Conservation (phyloP, 2,888 invertebrate genomes). For the Temnothorax unifasciatus region DNA sequence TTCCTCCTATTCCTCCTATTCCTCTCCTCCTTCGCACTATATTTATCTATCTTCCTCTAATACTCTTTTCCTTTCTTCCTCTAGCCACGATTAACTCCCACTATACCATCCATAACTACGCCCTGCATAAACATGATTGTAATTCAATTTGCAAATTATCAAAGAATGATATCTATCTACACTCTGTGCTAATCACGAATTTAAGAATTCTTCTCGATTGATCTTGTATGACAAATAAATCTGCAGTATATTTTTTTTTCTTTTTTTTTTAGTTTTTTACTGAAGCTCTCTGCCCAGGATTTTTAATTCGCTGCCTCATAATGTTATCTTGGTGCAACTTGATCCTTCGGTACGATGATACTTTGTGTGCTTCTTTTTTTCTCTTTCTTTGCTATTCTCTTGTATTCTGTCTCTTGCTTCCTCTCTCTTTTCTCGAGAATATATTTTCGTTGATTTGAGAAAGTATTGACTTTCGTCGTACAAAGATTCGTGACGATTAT, state of each 20-base stretch:
- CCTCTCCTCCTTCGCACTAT: background rate
- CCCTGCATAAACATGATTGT: slow-evolving; percentile 5
- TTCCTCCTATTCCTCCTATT: background rate
- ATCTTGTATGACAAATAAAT: background rate
- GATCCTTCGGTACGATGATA: slow-evolving; percentile 14
- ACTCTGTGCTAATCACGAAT: background rate
- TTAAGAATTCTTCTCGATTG: slow-evolving; percentile 6
- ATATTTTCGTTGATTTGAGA: slow-evolving; percentile 58
- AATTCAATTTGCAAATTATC: slow-evolving; percentile 17
- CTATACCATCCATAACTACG: slow-evolving; percentile 11
- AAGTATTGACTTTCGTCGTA: slow-evolving; percentile 48
- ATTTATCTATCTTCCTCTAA: slow-evolving; percentile 13
- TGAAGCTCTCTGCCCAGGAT: background rate
- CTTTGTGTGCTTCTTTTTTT: slow-evolving; percentile 1
- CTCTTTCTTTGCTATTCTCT: slow-evolving; percentile 6
- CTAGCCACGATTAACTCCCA: slow-evolving; percentile 11
- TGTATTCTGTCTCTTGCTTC: background rate
- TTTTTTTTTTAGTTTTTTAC: background rate
- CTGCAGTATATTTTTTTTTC: background rate
- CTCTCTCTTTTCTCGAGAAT: slow-evolving; percentile 20
- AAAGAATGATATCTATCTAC: background rate
- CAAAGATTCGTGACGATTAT: slow-evolving; percentile 50
- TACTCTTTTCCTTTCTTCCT: background rate
- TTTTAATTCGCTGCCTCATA: background rate
- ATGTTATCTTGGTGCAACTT: background rate